Evolutionary conservation across 2,797 vertebrate genomes (phyloP).

Genomic region (Anolis apletophallus): DNA sequence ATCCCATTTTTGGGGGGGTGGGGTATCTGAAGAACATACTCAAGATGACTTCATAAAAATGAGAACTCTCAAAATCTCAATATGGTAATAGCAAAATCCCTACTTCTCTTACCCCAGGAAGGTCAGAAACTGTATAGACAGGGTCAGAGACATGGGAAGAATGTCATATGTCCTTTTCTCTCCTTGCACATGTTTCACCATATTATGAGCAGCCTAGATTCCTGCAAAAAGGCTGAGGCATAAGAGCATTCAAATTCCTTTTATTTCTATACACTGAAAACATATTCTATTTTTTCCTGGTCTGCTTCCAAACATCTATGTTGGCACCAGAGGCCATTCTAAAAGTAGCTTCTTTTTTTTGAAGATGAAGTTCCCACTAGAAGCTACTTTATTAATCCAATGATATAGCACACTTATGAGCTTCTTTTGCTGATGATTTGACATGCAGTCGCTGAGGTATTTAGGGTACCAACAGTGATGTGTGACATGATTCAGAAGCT

Average conservation of each 20-base stretch:
- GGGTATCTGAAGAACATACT: neutral
- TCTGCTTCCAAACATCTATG: neutral
- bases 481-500: conserved; percentile 4
- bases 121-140: no score
- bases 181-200: neutral
- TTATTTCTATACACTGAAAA: neutral
- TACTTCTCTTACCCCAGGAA: neutral
- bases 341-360: conserved; percentile 5
- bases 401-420: neutral
- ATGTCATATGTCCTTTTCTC: neutral
- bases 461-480: neutral
- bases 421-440: neutral
- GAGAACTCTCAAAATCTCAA: neutral
- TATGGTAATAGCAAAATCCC: neutral
- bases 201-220: neutral
- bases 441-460: neutral
- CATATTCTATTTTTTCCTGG: neutral
- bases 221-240: neutral
- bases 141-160: neutral
- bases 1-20: neutral
- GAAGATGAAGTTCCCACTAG: neutral
- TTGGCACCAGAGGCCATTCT: neutral
- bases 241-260: neutral
- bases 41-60: neutral
- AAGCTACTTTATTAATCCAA: conserved; percentile 14